These are phyloP conservation scores for Anagyrus pseudococci DNA, from an alignment of 2,888 invertebrate species.

Conservation along the genomic window DNA sequence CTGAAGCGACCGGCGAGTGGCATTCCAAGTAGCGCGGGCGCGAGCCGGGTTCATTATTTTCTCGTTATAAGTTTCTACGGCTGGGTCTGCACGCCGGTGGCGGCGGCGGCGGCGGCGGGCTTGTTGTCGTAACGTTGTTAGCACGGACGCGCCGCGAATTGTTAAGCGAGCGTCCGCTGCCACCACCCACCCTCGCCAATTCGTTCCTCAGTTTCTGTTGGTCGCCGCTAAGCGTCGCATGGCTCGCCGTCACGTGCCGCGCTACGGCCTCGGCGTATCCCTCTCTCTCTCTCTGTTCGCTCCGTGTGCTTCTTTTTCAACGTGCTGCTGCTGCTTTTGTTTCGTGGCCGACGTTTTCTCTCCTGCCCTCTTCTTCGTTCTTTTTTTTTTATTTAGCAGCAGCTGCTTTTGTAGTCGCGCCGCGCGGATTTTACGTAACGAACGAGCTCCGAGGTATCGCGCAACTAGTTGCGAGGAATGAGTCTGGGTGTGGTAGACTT, in stretches of 20 bases:
- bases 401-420: constrained; percentile 31
- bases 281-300: background rate
- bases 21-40: constrained; percentile 59
- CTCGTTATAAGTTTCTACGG: constrained; percentile 62
- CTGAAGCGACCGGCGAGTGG: constrained; percentile 53
- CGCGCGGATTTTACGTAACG: constrained; percentile 33
- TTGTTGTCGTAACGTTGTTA: constrained; percentile 61
- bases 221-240: no score
- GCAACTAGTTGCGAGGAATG: constrained; percentile 28
- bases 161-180: constrained; percentile 46
- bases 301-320: constrained; percentile 8
- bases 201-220: no score
- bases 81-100: constrained; percentile 38
- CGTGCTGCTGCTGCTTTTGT: constrained; percentile 3
- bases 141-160: constrained; percentile 59
- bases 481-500: background rate
- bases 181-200: no score
- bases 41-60: constrained; percentile 60
- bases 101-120: constrained; percentile 36
- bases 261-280: background rate
- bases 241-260: constrained; percentile 13
- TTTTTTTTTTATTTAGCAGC: background rate
- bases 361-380: background rate
- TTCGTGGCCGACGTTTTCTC: constrained; percentile 2
- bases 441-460: constrained; percentile 21